phyloP scores from a whole-genome alignment of 2,113 vertebrate species.

The Lycaon pictus region DNA sequence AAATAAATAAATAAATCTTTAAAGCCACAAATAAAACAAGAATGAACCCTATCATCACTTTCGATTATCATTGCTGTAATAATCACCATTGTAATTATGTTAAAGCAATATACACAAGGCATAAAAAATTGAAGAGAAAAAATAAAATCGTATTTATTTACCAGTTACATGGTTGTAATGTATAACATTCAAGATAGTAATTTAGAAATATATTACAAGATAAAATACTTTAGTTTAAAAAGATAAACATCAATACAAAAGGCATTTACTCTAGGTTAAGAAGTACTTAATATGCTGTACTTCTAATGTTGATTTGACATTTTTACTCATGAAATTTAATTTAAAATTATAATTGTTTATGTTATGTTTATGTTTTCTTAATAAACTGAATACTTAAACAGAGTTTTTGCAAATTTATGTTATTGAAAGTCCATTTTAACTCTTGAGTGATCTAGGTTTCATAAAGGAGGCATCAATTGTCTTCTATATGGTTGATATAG shows the following conservation, averaged over 20 bases:
- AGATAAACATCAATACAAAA: not conserved
- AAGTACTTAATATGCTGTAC: not conserved
- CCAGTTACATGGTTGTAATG: not conserved
- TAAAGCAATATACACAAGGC: not conserved
- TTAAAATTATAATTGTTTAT: not conserved
- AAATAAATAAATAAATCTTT: not conserved
- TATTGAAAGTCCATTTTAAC: not conserved
- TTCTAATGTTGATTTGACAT: not conserved
- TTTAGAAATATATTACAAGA: not conserved
- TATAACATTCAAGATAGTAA: not conserved
- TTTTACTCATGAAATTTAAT: not conserved
- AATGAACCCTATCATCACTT: not conserved
- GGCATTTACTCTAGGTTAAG: not conserved
- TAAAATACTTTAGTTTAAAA: conserved; percentile 36
- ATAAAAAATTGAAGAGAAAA: not conserved
- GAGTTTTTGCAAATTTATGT: not conserved
- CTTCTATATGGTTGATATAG: not conserved
- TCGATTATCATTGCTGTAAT: not conserved
- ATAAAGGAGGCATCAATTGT: not conserved
- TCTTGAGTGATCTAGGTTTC: not conserved
- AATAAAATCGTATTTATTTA: not conserved
- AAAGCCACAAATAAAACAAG: not conserved
- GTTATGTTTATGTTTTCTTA: not conserved
- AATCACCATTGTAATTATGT: not conserved
- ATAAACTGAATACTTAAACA: not conserved